phyloP scores from a whole-genome alignment of 2,113 vertebrate genomes.

The Eurystomus gularis region DNA sequence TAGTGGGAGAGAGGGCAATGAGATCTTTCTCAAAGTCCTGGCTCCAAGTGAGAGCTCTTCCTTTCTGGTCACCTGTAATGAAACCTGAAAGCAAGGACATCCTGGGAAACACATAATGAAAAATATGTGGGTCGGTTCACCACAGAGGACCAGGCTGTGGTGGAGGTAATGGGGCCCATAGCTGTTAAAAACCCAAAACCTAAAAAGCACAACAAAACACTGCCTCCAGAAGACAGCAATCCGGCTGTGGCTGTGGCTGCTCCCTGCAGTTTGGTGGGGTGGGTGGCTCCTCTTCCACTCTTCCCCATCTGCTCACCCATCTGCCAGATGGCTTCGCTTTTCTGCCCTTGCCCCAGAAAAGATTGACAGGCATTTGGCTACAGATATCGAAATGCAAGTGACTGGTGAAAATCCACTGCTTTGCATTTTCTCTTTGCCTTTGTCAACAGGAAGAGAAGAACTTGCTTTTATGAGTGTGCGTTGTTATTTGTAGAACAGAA shows the following conservation, averaged over 20 bases:
- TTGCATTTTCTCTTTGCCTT: neutral
- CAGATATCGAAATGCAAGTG: neutral
- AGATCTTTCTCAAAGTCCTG: neutral
- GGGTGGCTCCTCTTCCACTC: neutral
- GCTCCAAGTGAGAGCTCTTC: neutral
- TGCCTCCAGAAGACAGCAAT: neutral
- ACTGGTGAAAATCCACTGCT: neutral
- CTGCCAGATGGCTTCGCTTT: neutral
- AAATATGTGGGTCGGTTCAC: too few relatives aligned
- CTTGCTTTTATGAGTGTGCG: neutral
- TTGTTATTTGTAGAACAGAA: neutral
- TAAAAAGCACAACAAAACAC: neutral
- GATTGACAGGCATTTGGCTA: slow-evolving; percentile 4
- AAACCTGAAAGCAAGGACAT: neutral
- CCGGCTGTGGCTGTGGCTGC: neutral
- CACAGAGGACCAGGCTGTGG: too few relatives aligned
- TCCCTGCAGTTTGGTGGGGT: neutral
- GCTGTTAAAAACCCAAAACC: neutral
- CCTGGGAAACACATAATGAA: neutral
- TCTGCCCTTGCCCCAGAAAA: neutral
- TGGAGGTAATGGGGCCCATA: neutral
- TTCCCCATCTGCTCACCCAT: slow-evolving; percentile 2
- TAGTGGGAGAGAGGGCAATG: neutral
- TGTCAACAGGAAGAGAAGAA: neutral
- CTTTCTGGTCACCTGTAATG: neutral